Conservation (phyloP, 2,797 vertebrate genomes). For the Leptatherina wallacei region DNA sequence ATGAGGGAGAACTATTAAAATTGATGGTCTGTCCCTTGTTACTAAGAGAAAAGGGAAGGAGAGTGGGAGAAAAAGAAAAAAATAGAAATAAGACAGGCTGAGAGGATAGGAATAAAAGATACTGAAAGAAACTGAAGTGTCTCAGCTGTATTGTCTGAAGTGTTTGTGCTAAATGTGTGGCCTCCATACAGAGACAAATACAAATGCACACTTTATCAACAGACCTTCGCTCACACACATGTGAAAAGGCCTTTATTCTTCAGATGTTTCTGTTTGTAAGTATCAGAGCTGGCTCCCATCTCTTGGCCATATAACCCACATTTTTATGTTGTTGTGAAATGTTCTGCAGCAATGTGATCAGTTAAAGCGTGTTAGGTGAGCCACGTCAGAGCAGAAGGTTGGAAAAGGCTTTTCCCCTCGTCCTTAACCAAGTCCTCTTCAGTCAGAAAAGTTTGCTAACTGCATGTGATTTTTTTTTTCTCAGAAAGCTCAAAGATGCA, state of each 20-base stretch:
- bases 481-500: too few species aligned
- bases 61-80: slow-evolving; percentile 22
- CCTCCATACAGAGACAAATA: slow-evolving; percentile 16
- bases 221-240: slow-evolving; percentile 30
- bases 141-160: slow-evolving; percentile 21
- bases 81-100: slow-evolving; percentile 3
- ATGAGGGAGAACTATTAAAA: slow-evolving; percentile 46
- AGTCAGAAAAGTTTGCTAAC: too few species aligned
- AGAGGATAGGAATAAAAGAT: slow-evolving; percentile 9
- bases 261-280: slow-evolving; percentile 4
- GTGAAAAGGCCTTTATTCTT: slow-evolving; percentile 8
- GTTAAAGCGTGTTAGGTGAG: slow-evolving; percentile 57
- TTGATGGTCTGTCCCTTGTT: slow-evolving; percentile 46
- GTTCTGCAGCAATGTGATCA: slow-evolving; percentile 64
- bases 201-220: slow-evolving; percentile 25
- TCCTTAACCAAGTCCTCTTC: slow-evolving; percentile 13
- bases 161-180: slow-evolving; percentile 25
- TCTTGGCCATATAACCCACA: slow-evolving; percentile 11
- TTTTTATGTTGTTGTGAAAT: slow-evolving; percentile 41
- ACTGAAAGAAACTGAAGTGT: slow-evolving; percentile 2
- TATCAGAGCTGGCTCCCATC: slow-evolving; percentile 35
- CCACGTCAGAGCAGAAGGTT: slow-evolving; percentile 40
- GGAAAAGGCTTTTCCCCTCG: slow-evolving; percentile 48
- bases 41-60: slow-evolving; percentile 29
- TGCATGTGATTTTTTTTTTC: background rate